These are phyloP conservation scores for Synanthedon formicaeformis DNA, from an alignment of 2,888 invertebrate species.

Conservation along the genomic window DNA sequence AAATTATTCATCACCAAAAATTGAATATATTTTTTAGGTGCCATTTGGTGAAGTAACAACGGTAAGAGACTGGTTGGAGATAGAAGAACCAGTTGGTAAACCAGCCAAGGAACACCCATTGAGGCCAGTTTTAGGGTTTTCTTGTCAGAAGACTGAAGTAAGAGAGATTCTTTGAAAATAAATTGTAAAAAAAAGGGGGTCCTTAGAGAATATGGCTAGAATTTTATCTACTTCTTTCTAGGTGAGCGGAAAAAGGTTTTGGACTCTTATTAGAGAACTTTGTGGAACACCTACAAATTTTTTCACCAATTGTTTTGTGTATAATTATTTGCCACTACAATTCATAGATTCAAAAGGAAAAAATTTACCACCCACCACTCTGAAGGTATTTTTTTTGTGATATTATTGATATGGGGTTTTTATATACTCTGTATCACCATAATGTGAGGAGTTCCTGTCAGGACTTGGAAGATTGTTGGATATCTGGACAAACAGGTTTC, in stretches of 20 bases:
- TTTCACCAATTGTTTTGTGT: constrained; percentile 77
- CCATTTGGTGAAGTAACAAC: constrained; percentile 83
- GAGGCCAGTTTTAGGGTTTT: constrained; percentile 72
- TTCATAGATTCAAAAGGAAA: constrained; percentile 76
- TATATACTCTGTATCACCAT: too few species aligned
- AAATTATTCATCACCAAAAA: too few species aligned
- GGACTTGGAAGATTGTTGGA: too few species aligned
- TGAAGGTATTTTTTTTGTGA: constrained; percentile 55
- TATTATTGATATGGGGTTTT: neutral
- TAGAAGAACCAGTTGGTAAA: constrained; percentile 72
- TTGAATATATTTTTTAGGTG: constrained; percentile 46
- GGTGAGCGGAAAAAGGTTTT: constrained; percentile 30
- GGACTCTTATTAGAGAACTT: constrained; percentile 75
- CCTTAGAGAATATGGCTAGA: too few species aligned
- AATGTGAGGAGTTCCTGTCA: too few species aligned
- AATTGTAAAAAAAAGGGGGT: too few species aligned
- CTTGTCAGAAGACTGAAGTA: constrained; percentile 50
- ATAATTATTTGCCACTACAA: constrained; percentile 84
- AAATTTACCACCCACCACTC: constrained; percentile 82
- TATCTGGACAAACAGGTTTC: too few species aligned
- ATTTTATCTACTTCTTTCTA: neutral
- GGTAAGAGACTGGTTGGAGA: constrained; percentile 76
- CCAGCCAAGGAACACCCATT: constrained; percentile 74
- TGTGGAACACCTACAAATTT: constrained; percentile 75
- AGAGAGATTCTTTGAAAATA: neutral